phyloP scores from a whole-genome alignment of 2,888 invertebrate species.

The Plebejus argus region DNA sequence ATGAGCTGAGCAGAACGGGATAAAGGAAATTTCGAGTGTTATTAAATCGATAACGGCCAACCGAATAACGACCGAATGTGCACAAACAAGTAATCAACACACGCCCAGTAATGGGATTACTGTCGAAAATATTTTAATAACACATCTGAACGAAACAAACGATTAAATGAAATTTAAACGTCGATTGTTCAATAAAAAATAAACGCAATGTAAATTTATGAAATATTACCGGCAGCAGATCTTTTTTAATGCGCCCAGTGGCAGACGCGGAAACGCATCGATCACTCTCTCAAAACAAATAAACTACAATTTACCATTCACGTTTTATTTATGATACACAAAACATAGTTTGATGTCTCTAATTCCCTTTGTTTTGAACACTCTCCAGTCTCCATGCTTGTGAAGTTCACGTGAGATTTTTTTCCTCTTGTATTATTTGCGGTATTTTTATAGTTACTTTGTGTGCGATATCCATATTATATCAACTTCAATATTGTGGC shows the following conservation, averaged over 20 bases:
- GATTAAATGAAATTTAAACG: slow-evolving; percentile 21
- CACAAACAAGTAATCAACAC: slow-evolving; percentile 25
- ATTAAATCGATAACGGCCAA: slow-evolving; percentile 42
- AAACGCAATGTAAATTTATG: slow-evolving; percentile 27
- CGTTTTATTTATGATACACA: background rate
- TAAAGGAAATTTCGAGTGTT: slow-evolving; percentile 28
- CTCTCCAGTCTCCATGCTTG: too few species aligned
- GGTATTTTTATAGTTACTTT: too few species aligned
- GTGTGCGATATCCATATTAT: too few species aligned
- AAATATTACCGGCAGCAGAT: slow-evolving; percentile 20
- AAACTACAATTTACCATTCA: slow-evolving; percentile 12
- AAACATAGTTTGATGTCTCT: background rate
- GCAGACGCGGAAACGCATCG: slow-evolving; percentile 9
- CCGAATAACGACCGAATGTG: slow-evolving; percentile 27
- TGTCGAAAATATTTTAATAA: slow-evolving; percentile 22
- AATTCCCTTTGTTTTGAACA: background rate
- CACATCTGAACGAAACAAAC: slow-evolving; percentile 24
- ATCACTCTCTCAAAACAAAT: slow-evolving; percentile 16
- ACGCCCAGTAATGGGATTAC: slow-evolving; percentile 7
- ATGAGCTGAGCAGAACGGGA: background rate
- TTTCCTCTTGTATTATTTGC: too few species aligned
- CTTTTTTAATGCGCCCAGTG: slow-evolving; percentile 25
- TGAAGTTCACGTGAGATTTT: too few species aligned
- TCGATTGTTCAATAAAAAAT: slow-evolving; percentile 25
- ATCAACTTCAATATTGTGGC: too few species aligned